Base-by-base conservation (phyloP, 2,797 vertebrate genomes). In the Poeciliopsis paucimaculata region DNA sequence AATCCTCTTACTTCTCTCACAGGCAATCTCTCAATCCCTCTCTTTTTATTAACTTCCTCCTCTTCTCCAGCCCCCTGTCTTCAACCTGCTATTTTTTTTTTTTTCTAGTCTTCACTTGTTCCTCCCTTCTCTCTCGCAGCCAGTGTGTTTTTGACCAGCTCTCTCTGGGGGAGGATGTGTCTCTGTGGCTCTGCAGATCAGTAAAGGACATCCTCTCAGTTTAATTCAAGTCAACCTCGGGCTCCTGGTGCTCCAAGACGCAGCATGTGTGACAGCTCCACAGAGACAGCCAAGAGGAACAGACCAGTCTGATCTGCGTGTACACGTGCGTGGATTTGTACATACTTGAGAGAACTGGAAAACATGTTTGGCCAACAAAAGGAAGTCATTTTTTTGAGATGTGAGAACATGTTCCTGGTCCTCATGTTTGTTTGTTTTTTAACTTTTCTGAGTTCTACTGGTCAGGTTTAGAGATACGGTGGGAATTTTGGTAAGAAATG, bases 171-270 rank as follows among this genome's bases (percentile, higher is more conserved):
- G 81, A 78, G 84, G 84, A 84, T 90, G 88, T 86, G 89, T 84
- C 86, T 89, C 88, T 81, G 84, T 90, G 87, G 86, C 80, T 82
- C 88, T 84, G 86, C 84, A 85, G 92, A 90, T 94, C 90, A 92
- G 84, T 84, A 94, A 92, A 94, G 91, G 90, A 95, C 93, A 91
- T 92, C 88, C 89, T 93, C 93, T 94, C 91, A 84, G 86, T 94
- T 94, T 93, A 93, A 91, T 94, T 94, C 88, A 94, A 93, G 87
- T 94, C 92, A 92, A 89, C 87, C 89, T 82, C 60, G 45, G 88
- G 91, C 91, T 90, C 92, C 92, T 81, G 92, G 91, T 92, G 90
- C 89, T 91, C 83, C 66, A 55, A 83, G 83, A 91, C 72, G 71
- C 92, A 92, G 92, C 90, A 81, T 92, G 89, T 94, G 91, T 93